Evolutionary conservation across 1,140 invertebrate genomes (phyloP), one percentile per base, ranked within the genome.

Genomic region (Panulirus ornatus): DNA sequence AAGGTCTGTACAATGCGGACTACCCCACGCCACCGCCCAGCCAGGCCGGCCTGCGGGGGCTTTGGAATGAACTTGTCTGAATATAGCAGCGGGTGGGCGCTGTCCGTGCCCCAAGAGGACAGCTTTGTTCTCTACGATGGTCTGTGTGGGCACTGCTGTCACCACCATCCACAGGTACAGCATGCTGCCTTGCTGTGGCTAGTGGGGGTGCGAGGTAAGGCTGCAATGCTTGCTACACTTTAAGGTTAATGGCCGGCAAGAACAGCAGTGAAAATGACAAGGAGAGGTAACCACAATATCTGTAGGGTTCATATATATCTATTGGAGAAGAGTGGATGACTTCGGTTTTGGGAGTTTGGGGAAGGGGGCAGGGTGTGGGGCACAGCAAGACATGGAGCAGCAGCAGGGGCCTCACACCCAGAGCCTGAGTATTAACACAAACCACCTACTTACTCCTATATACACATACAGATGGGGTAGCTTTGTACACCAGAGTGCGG

Each of bases 361-460:
- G 54, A 36, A 73, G 75, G 66, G 76, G 38, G 34, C 38, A 30
- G 78, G 63, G 76, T 40, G 47, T 71, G 58, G 47, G 75, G 78
- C 51, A 54, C 40, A 70, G 73, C 51, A 54, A 36, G 63, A 42
- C 11, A 19, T 27, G 76, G 79, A 42, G 66, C 30, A n/a, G 58
- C 76, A 27, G 54, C 73, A 8, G 76, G 75, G n/a, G 71, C 82
- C 83, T 79, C 82, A 84, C 88, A 78, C 88, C 82, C 66, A 79
- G 82, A 90, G 88, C 88, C 88, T 90, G 88, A 90, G 88, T 90
- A 90, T 90, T 90, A 85, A 90, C 88, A 90, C 88, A 90, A 84
- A 90, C 88, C 88, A 90, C 82, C 88, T 84, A 90, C 88, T 84
- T 89, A 89, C 79, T 83, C 88, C 70, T 89, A 89, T 89, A 83